Evolutionary conservation across 2,113 vertebrate genomes (phyloP).

Genomic region (Tragelaphus scriptus): DNA sequence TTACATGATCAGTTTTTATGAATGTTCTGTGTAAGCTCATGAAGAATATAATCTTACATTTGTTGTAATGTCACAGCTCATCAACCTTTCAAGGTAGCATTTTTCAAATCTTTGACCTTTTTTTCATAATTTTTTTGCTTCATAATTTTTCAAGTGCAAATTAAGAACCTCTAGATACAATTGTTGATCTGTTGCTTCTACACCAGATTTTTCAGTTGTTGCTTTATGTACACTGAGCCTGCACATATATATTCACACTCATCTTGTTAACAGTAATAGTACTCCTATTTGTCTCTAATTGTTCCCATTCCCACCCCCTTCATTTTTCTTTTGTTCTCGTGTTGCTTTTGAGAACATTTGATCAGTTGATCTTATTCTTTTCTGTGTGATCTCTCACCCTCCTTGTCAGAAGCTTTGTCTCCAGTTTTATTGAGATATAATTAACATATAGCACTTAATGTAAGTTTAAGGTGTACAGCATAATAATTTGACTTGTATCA

Average conservation of each 20-base stretch:
- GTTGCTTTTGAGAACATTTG: not conserved
- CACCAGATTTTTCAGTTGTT: not conserved
- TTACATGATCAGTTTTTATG: not conserved
- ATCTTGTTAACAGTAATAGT: not conserved
- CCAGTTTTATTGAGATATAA: not conserved
- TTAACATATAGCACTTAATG: not conserved
- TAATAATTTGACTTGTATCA: not conserved
- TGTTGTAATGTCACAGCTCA: not conserved
- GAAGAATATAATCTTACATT: not conserved
- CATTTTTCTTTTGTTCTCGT: not conserved
- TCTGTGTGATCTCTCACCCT: not conserved
- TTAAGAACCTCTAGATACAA: not conserved
- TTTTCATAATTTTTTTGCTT: not conserved
- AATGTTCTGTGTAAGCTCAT: not conserved
- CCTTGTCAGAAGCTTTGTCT: not conserved
- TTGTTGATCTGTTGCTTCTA: not conserved
- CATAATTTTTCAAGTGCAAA: not conserved
- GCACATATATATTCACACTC: not conserved
- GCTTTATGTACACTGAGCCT: not conserved
- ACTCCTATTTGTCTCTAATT: not conserved
- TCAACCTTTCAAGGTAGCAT: not conserved
- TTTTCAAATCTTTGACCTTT: not conserved
- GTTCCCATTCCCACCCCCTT: not conserved
- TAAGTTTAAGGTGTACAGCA: not conserved
- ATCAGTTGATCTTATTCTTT: not conserved